These are phyloP conservation scores for Leptopilina syphax DNA, from an alignment of 2,888 invertebrate species.

Conservation along the genomic window DNA sequence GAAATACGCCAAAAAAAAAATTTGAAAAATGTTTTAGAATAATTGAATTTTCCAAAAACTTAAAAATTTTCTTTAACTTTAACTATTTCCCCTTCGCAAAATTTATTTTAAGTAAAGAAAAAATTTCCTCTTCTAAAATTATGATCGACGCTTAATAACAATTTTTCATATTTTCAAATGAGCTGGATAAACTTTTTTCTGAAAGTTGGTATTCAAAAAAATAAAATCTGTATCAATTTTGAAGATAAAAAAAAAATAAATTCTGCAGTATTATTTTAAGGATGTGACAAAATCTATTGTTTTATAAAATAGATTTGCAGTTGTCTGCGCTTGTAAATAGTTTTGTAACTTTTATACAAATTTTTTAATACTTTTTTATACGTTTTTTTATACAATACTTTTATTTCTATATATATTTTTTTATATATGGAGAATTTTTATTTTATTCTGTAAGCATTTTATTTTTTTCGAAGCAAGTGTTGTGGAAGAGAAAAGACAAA, in stretches of 20 bases:
- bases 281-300: slow-evolving; percentile 22
- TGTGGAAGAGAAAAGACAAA: slow-evolving; percentile 1
- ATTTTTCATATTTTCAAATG: too few species aligned
- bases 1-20: too few species aligned
- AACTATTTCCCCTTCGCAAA: too few species aligned
- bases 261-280: slow-evolving; percentile 35
- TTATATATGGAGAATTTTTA: background rate
- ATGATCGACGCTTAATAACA: too few species aligned
- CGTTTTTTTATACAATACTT: background rate
- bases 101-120: too few species aligned
- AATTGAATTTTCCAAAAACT: too few species aligned
- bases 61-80: too few species aligned
- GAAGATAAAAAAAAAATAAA: slow-evolving; percentile 1
- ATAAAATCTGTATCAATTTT: background rate
- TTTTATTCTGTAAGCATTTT: background rate
- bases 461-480: background rate
- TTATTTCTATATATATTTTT: slow-evolving; percentile 6
- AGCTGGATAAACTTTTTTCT: too few species aligned
- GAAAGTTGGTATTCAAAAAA: too few species aligned
- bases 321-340: slow-evolving; percentile 37
- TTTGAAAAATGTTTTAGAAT: too few species aligned
- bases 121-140: too few species aligned
- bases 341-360: slow-evolving; percentile 35
- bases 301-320: slow-evolving; percentile 30
- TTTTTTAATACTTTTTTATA: slow-evolving; percentile 34